These are phyloP conservation scores for Rhagologus leucostigma DNA, from an alignment of 2,113 vertebrate species.

Conservation along the genomic window DNA sequence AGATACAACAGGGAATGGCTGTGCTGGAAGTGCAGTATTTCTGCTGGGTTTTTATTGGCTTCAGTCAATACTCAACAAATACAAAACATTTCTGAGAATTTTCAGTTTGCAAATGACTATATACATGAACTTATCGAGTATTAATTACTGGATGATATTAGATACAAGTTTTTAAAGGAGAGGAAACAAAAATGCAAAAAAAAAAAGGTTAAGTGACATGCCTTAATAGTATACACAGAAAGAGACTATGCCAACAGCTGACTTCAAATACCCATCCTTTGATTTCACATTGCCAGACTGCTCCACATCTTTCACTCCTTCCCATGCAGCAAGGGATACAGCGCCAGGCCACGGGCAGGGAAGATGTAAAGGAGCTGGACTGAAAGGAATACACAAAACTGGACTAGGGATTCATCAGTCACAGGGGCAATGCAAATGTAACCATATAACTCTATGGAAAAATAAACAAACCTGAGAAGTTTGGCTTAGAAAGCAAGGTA, in stretches of 20 bases:
- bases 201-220: neutral
- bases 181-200: neutral
- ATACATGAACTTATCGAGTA: neutral
- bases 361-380: neutral
- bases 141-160: neutral
- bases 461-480: neutral
- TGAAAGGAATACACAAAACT: neutral
- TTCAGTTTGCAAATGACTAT: neutral
- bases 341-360: neutral
- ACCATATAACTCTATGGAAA: neutral
- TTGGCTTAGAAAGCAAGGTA: neutral
- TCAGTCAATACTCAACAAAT: neutral
- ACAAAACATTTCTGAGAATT: neutral
- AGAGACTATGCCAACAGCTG: neutral
- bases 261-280: neutral
- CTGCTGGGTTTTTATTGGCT: neutral
- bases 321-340: neutral
- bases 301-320: neutral
- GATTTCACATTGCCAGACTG: neutral
- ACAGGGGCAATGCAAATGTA: neutral
- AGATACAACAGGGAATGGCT: neutral
- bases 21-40: neutral
- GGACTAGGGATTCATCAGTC: neutral
- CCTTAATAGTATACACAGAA: neutral
- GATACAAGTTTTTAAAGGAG: neutral